Percentiles rank a stretch among this genome's conserved stretches.
Evolutionary conservation across 2,888 invertebrate species (phyloP).

Genomic region (Plebejus argus): DNA sequence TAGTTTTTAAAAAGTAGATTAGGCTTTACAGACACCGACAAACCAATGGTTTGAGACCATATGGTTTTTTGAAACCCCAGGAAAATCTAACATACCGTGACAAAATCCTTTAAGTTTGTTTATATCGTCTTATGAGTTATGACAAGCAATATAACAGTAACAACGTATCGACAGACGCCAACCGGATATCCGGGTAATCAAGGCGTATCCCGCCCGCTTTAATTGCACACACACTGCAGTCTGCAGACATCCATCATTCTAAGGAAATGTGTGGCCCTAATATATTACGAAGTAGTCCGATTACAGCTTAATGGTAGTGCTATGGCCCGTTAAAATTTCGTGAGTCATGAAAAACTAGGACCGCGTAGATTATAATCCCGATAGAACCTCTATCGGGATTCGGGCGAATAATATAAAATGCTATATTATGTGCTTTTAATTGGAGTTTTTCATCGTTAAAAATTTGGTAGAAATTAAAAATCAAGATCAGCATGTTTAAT

Average conservation of each 20-base stretch:
- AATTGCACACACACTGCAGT: neutral
- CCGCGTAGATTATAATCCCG: no score
- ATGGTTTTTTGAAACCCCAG: no score
- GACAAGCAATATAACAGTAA: neutral
- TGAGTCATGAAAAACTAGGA: no score
- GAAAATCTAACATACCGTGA: neutral
- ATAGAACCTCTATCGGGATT: no score
- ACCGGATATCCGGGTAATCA: conserved; percentile 10
- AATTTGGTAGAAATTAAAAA: no score
- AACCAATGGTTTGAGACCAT: no score
- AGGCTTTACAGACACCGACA: no score
- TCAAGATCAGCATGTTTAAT: neutral
- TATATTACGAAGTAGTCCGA: neutral
- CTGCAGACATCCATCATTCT: neutral
- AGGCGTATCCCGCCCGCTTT: neutral
- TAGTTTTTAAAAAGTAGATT: no score
- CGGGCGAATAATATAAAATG: no score
- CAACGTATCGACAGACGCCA: neutral
- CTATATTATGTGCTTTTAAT: no score
- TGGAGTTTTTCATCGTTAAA: no score
- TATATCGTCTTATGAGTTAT: neutral
- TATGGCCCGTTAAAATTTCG: no score
- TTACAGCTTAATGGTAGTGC: neutral
- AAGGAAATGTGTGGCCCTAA: conserved; percentile 1
- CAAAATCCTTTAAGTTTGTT: neutral